phyloP scores from a whole-genome alignment of 2,888 invertebrate species.

The Operophtera brumata region DNA sequence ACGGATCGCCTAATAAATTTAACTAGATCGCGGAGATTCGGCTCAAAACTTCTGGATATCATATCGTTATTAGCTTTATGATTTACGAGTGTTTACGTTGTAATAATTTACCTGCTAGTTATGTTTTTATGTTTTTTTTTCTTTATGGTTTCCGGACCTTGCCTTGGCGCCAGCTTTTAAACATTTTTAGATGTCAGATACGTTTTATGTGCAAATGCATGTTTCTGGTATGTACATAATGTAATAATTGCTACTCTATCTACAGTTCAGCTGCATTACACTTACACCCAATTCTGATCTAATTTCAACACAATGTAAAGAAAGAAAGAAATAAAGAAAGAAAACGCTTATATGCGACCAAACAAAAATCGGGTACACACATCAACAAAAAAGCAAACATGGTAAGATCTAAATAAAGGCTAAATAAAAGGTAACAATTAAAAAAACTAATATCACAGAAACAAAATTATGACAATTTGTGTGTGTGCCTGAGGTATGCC shows the following conservation, averaged over 20 bases:
- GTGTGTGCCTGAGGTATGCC: no score
- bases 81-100: constrained; percentile 25
- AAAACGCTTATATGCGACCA: no score
- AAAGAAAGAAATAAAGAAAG: no score
- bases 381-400: no score
- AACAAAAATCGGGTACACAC: no score
- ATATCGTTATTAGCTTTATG: constrained; percentile 23
- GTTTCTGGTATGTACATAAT: background rate
- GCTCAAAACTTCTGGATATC: constrained; percentile 28
- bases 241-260: background rate
- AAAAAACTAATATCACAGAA: no score
- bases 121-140: constrained; percentile 8
- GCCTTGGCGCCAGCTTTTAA: constrained; percentile 8
- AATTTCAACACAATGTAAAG: background rate
- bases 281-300: background rate
- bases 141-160: constrained; percentile 10
- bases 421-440: no score
- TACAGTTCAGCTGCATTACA: background rate
- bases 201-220: background rate
- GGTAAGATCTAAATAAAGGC: no score
- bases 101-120: constrained; percentile 21
- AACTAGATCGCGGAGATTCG: constrained; percentile 46
- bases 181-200: background rate
- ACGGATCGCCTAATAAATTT: constrained; percentile 63
- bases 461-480: no score